Percentiles rank a stretch among this genome's conserved stretches.
Evolutionary conservation across 1,140 invertebrate genomes (phyloP).

Genomic region (Papilio helenus): DNA sequence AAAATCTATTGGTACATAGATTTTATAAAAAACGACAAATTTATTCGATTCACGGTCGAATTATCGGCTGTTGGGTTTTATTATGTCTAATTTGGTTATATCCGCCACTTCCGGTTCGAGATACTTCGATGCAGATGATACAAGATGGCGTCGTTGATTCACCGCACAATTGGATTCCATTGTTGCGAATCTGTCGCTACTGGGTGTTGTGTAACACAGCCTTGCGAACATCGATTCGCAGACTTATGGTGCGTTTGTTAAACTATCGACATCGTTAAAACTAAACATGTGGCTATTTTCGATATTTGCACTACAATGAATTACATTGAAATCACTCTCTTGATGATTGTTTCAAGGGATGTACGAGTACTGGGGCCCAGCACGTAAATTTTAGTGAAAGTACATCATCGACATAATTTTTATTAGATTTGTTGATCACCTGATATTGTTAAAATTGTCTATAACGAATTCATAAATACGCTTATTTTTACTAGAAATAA

Average conservation of each 20-base stretch:
- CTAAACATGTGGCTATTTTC: too few relatives aligned
- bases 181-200: constrained; percentile 30
- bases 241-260: not conserved
- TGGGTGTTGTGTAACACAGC: constrained; percentile 14
- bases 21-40: not conserved
- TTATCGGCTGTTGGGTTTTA: constrained; percentile 9
- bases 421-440: too few relatives aligned
- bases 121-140: constrained; percentile 11
- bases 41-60: constrained; percentile 11
- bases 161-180: constrained; percentile 28
- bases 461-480: too few relatives aligned
- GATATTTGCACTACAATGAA: too few relatives aligned
- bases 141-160: constrained; percentile 29
- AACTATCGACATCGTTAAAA: not conserved
- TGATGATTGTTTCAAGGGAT: too few relatives aligned
- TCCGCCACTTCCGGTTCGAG: constrained; percentile 32
- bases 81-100: constrained; percentile 19
- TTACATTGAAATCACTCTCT: too few relatives aligned
- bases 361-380: too few relatives aligned
- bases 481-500: too few relatives aligned
- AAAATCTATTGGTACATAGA: not conserved
- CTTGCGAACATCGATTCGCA: constrained; percentile 13
- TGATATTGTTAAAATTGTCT: too few relatives aligned
- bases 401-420: too few relatives aligned
- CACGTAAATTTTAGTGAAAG: too few relatives aligned